Percentiles rank a stretch among this genome's conserved stretches.
These are phyloP conservation scores for Xenops minutus DNA, from an alignment of 2,797 vertebrate species.

Conservation along the genomic window DNA sequence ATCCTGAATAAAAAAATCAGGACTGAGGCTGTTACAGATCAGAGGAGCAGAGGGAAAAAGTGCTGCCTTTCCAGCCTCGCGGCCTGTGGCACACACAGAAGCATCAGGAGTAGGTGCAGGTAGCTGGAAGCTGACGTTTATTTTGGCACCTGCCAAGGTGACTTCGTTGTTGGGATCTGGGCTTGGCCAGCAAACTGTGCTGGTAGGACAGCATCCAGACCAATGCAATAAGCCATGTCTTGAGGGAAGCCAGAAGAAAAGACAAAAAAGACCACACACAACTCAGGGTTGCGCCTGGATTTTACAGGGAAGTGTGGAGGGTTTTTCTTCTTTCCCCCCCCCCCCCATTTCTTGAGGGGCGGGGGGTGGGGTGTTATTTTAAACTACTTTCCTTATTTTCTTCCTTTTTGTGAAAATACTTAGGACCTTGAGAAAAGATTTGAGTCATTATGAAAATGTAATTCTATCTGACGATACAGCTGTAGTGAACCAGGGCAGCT, in stretches of 20 bases:
- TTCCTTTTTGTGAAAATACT: slow-evolving; percentile 60
- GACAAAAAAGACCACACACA: slow-evolving; percentile 63
- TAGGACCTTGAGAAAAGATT: slow-evolving; percentile 52
- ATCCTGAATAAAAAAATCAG: background rate
- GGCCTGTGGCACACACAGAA: background rate
- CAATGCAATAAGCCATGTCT: slow-evolving; percentile 31
- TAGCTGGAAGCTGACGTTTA: slow-evolving; percentile 40
- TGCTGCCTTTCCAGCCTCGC: background rate
- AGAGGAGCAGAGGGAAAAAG: background rate
- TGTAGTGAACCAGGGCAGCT: background rate
- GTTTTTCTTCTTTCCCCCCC: background rate
- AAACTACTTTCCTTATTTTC: background rate
- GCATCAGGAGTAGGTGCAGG: background rate
- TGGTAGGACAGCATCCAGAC: slow-evolving; percentile 54
- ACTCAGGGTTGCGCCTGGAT: background rate
- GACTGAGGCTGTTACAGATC: background rate
- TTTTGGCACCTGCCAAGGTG: slow-evolving; percentile 59
- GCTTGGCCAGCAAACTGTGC: slow-evolving; percentile 37
- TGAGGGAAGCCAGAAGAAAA: slow-evolving; percentile 44
- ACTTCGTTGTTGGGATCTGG: slow-evolving; percentile 39
- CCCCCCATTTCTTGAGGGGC: too few relatives aligned
- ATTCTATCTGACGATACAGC: slow-evolving; percentile 46
- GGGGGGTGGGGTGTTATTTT: background rate
- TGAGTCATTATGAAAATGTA: slow-evolving; percentile 58
- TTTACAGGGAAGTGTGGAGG: background rate